Evolutionary conservation across 92 coral and sea anemone genomes (phyloP).

Genomic region (Chrysogorgia sp.): DNA sequence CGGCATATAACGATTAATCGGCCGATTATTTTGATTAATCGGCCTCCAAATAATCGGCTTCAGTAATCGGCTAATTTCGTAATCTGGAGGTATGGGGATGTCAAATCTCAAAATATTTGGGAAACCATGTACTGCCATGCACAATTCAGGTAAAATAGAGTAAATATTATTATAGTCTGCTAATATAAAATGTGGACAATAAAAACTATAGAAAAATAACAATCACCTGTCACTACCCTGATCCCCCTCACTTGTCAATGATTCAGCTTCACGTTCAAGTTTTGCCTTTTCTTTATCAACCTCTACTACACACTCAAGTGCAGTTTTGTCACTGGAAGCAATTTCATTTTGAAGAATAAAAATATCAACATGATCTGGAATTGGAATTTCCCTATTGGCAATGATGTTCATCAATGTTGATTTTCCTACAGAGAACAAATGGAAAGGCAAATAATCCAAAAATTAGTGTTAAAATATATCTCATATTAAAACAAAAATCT

Average conservation of each 20-base stretch:
- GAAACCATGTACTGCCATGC: no score
- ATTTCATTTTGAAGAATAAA: constrained; percentile 91
- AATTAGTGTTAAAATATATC: no score
- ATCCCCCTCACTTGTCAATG: constrained; percentile 83
- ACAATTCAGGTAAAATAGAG: no score
- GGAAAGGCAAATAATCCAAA: neutral
- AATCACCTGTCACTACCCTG: constrained; percentile 88
- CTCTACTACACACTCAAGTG: constrained; percentile 92
- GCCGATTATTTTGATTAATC: no score
- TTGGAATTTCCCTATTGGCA: constrained; percentile 87
- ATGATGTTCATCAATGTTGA: constrained; percentile 89
- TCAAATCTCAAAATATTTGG: no score
- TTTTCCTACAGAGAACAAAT: constrained; percentile 67
- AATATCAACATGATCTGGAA: constrained; percentile 90
- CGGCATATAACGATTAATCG: no score
- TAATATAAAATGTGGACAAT: neutral
- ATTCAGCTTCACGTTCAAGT: constrained; percentile 90
- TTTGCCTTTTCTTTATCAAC: constrained; percentile 89
- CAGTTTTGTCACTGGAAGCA: constrained; percentile 88
- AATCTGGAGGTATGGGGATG: no score
- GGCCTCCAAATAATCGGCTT: no score
- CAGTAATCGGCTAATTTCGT: no score
- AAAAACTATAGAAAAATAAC: neutral
- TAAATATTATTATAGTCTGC: neutral
- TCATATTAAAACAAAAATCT: no score